These are phyloP conservation scores for Coenonympha arcania DNA, from an alignment of 2,888 invertebrate species.

Conservation along the genomic window DNA sequence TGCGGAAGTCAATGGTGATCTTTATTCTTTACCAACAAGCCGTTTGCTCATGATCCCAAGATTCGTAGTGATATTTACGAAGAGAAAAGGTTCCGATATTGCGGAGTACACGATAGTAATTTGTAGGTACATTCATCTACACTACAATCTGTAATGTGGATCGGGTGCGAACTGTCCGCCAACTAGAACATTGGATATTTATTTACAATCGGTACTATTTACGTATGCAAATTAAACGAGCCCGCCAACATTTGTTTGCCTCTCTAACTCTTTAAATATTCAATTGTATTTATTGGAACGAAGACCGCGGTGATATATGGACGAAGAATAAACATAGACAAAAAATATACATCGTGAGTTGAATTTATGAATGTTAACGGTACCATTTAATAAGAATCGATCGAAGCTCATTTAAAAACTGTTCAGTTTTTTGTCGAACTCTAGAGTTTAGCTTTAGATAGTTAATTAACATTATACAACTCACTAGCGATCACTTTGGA, in stretches of 20 bases:
- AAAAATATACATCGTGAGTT: conserved; percentile 3
- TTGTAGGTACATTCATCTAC: too few relatives aligned
- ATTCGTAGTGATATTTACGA: too few relatives aligned
- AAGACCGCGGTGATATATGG: background rate
- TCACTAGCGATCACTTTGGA: too few relatives aligned
- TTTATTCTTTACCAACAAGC: too few relatives aligned
- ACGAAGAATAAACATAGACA: conserved; percentile 4
- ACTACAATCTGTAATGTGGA: conserved; percentile 18
- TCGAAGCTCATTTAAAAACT: background rate
- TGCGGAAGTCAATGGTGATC: too few relatives aligned
- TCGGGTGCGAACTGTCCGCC: conserved; percentile 38
- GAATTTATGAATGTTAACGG: conserved; percentile 5
- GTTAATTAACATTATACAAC: too few relatives aligned
- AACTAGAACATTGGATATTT: conserved; percentile 5
- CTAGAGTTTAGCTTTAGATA: too few relatives aligned
- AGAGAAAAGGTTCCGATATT: too few relatives aligned
- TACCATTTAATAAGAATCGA: background rate
- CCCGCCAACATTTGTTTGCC: conserved; percentile 1
- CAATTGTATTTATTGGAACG: conserved; percentile 7
- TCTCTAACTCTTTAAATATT: conserved; percentile 3
- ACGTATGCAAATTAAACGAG: background rate
- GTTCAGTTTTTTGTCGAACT: background rate
- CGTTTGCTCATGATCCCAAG: too few relatives aligned
- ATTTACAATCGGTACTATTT: conserved; percentile 6
- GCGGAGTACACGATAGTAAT: too few relatives aligned